phyloP scores from a whole-genome alignment of 2,797 vertebrate genomes.

The Okamejei kenojei region DNA sequence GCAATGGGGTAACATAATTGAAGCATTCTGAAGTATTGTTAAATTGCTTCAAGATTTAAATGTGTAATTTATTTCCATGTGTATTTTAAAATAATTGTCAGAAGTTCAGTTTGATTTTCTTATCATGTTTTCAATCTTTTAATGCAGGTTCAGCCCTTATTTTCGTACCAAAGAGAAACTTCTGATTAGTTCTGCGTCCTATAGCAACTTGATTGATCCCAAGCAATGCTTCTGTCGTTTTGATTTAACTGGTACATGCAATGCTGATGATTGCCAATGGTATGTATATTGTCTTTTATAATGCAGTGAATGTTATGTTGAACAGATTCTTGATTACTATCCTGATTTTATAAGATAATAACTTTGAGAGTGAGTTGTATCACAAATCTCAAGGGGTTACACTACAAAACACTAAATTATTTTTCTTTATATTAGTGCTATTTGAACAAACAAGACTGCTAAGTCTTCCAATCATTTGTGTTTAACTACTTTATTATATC shows the following conservation, averaged over 20 bases:
- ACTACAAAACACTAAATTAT: too few species aligned
- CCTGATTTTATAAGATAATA: not conserved
- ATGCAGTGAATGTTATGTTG: not conserved
- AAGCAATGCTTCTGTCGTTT: conserved; percentile 86
- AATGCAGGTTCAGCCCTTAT: conserved; percentile 84
- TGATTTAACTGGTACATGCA: conserved; percentile 88
- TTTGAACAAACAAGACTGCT: not conserved
- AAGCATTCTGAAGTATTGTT: not conserved
- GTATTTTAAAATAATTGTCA: not conserved
- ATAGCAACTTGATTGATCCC: conserved; percentile 79
- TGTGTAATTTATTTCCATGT: too few species aligned
- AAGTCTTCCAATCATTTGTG: not conserved
- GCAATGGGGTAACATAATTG: not conserved
- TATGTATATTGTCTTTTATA: conserved; percentile 51
- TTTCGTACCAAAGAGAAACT: conserved; percentile 93
- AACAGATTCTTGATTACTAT: not conserved
- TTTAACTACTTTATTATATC: not conserved
- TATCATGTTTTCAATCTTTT: not conserved
- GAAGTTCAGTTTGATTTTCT: not conserved
- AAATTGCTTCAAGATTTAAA: not conserved
- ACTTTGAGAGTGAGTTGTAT: not conserved
- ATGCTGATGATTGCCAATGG: conserved; percentile 88
- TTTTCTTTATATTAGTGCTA: not conserved
- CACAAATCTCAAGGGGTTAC: not conserved
- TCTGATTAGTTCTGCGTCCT: conserved; percentile 77